Conservation (phyloP, 2,113 vertebrate genomes). For the Thunnus thynnus region DNA sequence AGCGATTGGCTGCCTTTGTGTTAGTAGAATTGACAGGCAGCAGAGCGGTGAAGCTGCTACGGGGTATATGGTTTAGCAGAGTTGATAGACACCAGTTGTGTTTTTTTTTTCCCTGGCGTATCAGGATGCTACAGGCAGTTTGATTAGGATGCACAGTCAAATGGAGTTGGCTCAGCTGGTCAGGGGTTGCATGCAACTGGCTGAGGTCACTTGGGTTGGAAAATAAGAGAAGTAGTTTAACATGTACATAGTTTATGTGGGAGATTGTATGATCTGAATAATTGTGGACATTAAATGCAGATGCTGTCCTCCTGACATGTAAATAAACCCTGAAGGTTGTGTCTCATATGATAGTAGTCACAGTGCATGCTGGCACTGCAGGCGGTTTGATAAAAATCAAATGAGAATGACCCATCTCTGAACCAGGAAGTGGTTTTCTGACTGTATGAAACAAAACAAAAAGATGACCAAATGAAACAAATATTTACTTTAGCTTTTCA, state of each 20-base stretch:
- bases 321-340: neutral
- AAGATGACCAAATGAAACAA: neutral
- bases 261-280: conserved; percentile 32
- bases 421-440: conserved; percentile 16
- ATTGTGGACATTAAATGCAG: conserved; percentile 15
- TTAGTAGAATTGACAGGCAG: conserved; percentile 75
- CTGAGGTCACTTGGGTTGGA: conserved; percentile 23
- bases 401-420: neutral
- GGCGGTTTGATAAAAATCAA: neutral
- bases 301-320: conserved; percentile 9
- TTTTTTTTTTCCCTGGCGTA: neutral
- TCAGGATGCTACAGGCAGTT: conserved; percentile 40
- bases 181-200: conserved; percentile 21
- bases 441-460: neutral
- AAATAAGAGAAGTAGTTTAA: conserved; percentile 16
- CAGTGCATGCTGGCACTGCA: neutral
- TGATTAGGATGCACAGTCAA: conserved; percentile 64
- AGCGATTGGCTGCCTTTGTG: conserved; percentile 66
- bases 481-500: conserved; percentile 38
- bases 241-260: conserved; percentile 20
- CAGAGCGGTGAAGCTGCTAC: conserved; percentile 62
- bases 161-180: conserved; percentile 42
- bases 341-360: neutral
- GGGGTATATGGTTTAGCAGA: conserved; percentile 61
- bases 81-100: conserved; percentile 51